These are phyloP conservation scores for Rhizomys pruinosus DNA, from an alignment of 2,113 vertebrate genomes.

Conservation along the genomic window DNA sequence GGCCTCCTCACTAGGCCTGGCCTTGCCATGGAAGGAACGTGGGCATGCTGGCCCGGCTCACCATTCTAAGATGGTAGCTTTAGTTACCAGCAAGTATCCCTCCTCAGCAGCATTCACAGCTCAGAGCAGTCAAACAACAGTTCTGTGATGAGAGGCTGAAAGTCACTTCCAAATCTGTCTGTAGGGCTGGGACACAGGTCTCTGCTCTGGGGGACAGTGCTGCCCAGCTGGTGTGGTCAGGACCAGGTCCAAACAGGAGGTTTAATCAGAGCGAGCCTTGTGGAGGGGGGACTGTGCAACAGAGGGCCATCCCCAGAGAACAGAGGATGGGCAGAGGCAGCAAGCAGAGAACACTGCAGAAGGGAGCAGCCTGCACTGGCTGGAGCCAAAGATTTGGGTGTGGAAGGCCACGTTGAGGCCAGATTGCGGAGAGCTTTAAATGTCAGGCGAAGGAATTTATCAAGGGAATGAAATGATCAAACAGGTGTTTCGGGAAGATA, in stretches of 20 bases:
- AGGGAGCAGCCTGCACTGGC: background rate
- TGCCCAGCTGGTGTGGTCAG: slow-evolving; percentile 54
- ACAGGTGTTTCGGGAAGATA: slow-evolving; percentile 78
- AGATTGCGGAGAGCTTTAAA: slow-evolving; percentile 68
- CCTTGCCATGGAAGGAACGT: background rate
- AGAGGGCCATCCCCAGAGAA: background rate
- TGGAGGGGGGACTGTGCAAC: background rate
- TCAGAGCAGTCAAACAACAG: background rate
- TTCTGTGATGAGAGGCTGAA: background rate
- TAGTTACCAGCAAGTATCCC: background rate
- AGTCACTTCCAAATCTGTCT: background rate
- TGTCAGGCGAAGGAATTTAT: slow-evolving; percentile 66
- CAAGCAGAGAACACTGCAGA: background rate
- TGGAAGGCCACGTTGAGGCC: slow-evolving; percentile 42
- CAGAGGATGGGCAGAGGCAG: background rate
- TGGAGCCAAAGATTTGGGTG: background rate
- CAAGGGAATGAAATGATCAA: slow-evolving; percentile 63
- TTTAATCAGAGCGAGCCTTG: slow-evolving; percentile 60
- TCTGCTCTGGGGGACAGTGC: background rate
- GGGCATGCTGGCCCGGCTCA: background rate
- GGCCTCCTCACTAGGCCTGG: background rate
- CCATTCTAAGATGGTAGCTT: background rate
- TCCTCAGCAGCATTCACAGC: background rate
- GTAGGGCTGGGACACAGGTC: background rate
- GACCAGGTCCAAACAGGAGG: slow-evolving; percentile 56